Base-by-base conservation (phyloP, 2,888 invertebrate genomes). In the Ectobius pallidus region DNA sequence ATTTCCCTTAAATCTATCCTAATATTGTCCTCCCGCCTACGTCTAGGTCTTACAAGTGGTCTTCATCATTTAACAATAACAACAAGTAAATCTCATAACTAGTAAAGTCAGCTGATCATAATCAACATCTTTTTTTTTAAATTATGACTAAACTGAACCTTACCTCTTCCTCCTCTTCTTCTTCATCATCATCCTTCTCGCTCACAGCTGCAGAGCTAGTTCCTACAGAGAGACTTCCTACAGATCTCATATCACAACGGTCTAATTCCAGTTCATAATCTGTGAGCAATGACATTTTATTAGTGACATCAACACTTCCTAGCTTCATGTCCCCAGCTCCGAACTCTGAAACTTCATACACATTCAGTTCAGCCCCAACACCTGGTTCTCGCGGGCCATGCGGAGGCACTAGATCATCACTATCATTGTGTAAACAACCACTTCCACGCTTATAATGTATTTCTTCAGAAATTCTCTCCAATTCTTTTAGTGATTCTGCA, bases 401-500 rank as follows among this genome's bases (percentile, higher is more conserved):
- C 27, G 69, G 69, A 6, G 39, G 32, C 25, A 62, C 55, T 20
- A 22, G 58, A 20, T 67, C 46, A 62, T 70, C 63, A 20, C 39
- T 18, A 11, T 34, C 71, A 52, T 61, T 49, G 2, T n/a, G 58
- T 30, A 58, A 58, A 58, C 58, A 30, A 58, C 58, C 30, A 58
- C 58, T 89, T 69, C 87, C 83, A 11, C 91, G 85, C 80, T 89
- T 88, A 80, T 85, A 84, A 81, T 96, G 95, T 77, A 96, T 96
- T 80, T 96, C 95, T 84, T 96, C 95, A 9, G 96, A 96, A 75
- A 97, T 97, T 77, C 91, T 90, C 82, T 97, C 97, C 32, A 97
- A 86, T 76, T 92, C 91, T 77, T 91, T 91, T 58, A 97, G 86
- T 0, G 96, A 93, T 75, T 89, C 89, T 1, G 95, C 88, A 83